Base-by-base conservation (phyloP, 2,797 vertebrate genomes). In the Pyrocephalus nanus region DNA sequence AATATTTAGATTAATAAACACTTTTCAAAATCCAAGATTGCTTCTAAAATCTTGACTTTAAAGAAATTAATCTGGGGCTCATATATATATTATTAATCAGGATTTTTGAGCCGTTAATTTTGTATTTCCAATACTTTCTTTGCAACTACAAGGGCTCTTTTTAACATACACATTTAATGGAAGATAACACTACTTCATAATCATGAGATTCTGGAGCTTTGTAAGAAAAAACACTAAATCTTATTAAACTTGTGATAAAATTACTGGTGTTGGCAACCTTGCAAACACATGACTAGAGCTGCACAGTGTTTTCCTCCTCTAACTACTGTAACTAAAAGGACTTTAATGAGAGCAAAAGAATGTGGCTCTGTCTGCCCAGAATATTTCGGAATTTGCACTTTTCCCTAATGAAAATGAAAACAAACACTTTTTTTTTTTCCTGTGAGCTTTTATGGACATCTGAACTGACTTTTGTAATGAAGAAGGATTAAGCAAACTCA, bases 121-220 rank as follows among this genome's bases (percentile, higher is more conserved):
- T 75, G 2, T 40, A 74, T 77, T 95, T 90, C 51, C 60, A 67
- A 43, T 32, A 38, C 27, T 20, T 83, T 54, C 8, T 61, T 69
- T 73, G 25, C 25, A 75, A 54, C 12, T 21, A 65, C 34, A 55
- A 78, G 72, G 42, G 51, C 40, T 83, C 70, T 69, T 91, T 91
- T 69, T 90, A 92, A 88, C 50, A 42, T 43, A 43, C 11, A 87
- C 20, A 5, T 85, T 92, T 78, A 92, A 88, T 85, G 43, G 81
- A 71, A 94, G 87, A 94, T 92, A 95, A 84, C 66, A 78, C 69
- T 90, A 86, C 94, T 96, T 86, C 82, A 88, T 92, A 92, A 90
- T 92, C 79, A 58, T 30, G n/a, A 32, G 72, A 70, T 76, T 88
- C 75, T 72, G 40, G 62, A 90, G 89, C 47, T 95, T 93, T 95